Evolutionary conservation across 2,113 vertebrate genomes (phyloP).

Genomic region (Nannospalax galili): DNA sequence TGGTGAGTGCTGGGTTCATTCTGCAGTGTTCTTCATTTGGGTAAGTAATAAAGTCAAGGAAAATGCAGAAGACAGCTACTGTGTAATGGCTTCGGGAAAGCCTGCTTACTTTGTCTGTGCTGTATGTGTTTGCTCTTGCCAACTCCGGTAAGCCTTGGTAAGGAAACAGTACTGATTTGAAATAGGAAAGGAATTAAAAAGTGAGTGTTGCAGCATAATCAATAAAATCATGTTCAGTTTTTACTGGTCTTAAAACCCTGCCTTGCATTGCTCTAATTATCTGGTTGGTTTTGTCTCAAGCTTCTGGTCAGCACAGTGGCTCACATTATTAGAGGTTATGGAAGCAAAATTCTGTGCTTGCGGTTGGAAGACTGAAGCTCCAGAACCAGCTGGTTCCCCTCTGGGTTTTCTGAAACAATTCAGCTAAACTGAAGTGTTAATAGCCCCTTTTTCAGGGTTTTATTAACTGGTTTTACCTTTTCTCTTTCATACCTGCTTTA

Average conservation of each 20-base stretch:
- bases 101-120: conserved; percentile 30
- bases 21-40: conserved; percentile 45
- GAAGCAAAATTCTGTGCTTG: neutral
- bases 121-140: conserved; percentile 47
- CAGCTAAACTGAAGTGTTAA: neutral
- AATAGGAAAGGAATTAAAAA: conserved; percentile 27
- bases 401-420: neutral
- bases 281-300: neutral
- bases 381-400: neutral
- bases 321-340: neutral
- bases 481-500: conserved; percentile 53
- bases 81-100: conserved; percentile 18
- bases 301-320: conserved; percentile 6
- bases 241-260: conserved; percentile 15
- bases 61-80: neutral
- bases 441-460: neutral
- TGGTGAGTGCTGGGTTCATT: conserved; percentile 37
- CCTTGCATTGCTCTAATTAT: neutral
- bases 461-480: conserved; percentile 31
- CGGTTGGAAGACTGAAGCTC: neutral
- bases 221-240: conserved; percentile 18
- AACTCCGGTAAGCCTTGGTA: conserved; percentile 53
- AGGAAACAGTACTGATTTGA: conserved; percentile 59
- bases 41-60: conserved; percentile 61
- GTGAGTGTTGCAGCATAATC: neutral